Conservation (phyloP, 2,113 vertebrate genomes). For the Rhabdomys dilectus region DNA sequence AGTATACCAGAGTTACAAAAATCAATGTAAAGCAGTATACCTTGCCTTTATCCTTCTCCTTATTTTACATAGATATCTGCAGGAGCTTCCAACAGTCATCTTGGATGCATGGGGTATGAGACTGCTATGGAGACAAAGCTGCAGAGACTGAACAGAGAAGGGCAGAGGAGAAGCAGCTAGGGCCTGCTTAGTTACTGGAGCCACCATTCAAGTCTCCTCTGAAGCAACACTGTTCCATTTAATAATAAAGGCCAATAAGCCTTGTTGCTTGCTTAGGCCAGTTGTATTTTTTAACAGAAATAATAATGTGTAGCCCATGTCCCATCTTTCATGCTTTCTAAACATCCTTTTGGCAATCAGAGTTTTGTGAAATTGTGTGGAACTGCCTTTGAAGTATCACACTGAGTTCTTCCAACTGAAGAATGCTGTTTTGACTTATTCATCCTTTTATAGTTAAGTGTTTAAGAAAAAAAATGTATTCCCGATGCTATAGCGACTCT, state of each 20-base stretch:
- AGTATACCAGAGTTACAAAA: background rate
- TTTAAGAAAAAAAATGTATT: background rate
- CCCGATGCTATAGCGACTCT: background rate
- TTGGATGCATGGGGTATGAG: background rate
- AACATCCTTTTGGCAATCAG: background rate
- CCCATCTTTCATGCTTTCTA: background rate
- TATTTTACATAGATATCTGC: background rate
- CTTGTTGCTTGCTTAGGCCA: background rate
- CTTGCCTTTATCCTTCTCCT: background rate
- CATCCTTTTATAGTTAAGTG: background rate
- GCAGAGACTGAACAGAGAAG: too few species aligned
- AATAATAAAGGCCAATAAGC: background rate
- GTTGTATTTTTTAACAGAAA: background rate
- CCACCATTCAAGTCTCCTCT: background rate
- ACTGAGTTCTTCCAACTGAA: background rate
- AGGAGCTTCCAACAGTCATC: background rate
- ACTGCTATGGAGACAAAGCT: background rate
- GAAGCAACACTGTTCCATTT: background rate
- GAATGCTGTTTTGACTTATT: background rate
- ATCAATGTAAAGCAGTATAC: background rate
- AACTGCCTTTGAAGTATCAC: background rate
- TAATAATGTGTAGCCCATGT: background rate
- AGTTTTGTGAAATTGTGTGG: background rate
- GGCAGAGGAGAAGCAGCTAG: background rate
- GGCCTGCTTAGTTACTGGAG: background rate